Conservation (phyloP, 2,113 vertebrate species). For the Sisor rabdophorus region DNA sequence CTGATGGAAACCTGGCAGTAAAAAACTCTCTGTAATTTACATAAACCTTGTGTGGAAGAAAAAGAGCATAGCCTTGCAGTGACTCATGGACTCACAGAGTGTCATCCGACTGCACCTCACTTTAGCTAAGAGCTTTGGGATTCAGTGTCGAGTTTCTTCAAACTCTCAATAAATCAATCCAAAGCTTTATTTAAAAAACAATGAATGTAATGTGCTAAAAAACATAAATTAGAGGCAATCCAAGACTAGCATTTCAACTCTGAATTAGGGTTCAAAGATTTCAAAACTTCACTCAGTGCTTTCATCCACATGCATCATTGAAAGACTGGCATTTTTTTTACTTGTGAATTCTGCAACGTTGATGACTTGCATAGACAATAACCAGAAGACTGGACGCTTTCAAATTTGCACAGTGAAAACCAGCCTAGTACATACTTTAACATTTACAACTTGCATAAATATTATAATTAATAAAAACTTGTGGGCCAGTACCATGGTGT, state of each 20-base stretch:
- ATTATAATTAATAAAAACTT: slow-evolving; percentile 28
- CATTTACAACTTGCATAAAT: neutral
- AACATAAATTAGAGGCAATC: neutral
- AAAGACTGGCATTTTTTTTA: neutral
- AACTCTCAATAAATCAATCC: slow-evolving; percentile 35
- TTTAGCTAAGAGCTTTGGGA: slow-evolving; percentile 27
- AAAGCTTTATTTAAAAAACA: slow-evolving; percentile 10
- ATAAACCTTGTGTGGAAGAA: slow-evolving; percentile 66
- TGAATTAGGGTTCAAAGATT: neutral
- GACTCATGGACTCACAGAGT: slow-evolving; percentile 57
- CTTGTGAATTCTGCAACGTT: neutral
- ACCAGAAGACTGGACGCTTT: neutral
- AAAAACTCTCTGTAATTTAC: slow-evolving; percentile 58
- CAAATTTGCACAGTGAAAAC: neutral
- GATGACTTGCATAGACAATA: slow-evolving; percentile 49
- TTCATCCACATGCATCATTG: neutral
- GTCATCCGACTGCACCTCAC: slow-evolving; percentile 17
- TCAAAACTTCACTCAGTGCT: neutral
- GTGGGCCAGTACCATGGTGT: neutral
- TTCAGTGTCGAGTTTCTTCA: slow-evolving; percentile 33
- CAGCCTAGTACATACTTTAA: neutral
- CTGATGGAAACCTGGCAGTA: slow-evolving; percentile 59
- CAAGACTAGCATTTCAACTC: neutral
- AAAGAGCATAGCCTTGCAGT: slow-evolving; percentile 49
- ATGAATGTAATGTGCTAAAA: neutral